Evolutionary conservation across 1,140 invertebrate species (phyloP).

Genomic region (Diorhabda sublineata): DNA sequence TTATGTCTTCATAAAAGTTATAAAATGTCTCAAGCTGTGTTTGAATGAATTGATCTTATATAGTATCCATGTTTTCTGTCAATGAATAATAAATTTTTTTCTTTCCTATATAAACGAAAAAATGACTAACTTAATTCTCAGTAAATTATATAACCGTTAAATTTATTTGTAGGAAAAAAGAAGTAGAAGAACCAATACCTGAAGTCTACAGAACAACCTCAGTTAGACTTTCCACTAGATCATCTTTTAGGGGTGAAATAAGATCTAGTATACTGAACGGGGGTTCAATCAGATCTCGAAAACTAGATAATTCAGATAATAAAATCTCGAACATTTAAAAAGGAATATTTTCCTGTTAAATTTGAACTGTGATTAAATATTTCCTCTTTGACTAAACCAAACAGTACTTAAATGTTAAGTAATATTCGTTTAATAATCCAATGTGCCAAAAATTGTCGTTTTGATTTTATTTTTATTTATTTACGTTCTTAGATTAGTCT

Average conservation of each 20-base stretch:
- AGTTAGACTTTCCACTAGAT: conserved; percentile 42
- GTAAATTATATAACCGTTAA: not conserved
- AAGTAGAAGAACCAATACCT: conserved; percentile 39
- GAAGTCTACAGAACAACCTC: conserved; percentile 44
- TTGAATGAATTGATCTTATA: no score
- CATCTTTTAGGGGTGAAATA: conserved; percentile 61
- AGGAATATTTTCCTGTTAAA: no score
- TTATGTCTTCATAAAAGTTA: not conserved
- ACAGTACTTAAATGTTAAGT: no score
- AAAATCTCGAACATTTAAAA: not conserved
- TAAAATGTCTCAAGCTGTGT: not conserved
- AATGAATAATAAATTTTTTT: not conserved
- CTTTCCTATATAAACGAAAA: not conserved
- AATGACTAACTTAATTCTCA: not conserved
- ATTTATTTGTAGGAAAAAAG: conserved; percentile 36
- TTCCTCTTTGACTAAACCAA: no score
- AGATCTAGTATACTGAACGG: conserved; percentile 61
- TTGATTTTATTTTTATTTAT: no score
- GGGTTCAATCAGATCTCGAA: conserved; percentile 36
- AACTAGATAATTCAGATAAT: conserved; percentile 25
- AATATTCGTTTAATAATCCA: no score
- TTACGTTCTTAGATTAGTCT: no score
- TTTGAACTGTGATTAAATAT: no score
- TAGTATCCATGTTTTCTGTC: not conserved
- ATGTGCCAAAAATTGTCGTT: no score